Evolutionary conservation across 2,113 vertebrate genomes (phyloP).

Genomic region (Mirounga angustirostris): DNA sequence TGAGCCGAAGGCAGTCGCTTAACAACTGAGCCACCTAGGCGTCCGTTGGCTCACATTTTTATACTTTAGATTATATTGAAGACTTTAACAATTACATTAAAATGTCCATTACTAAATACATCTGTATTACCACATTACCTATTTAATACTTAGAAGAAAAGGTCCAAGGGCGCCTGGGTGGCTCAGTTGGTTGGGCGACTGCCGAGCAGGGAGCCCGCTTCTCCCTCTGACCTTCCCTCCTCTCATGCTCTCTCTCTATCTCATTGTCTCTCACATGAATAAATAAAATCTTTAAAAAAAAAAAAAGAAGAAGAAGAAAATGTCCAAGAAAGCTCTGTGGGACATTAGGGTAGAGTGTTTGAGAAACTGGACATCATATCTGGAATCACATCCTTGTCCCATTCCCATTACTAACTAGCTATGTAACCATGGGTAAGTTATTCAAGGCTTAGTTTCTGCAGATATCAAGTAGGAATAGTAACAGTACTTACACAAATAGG

Average conservation of each 20-base stretch:
- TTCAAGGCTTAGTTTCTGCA: conserved; percentile 17
- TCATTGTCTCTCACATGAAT: too few species aligned
- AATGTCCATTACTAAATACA: not conserved
- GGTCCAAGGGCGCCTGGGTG: too few species aligned
- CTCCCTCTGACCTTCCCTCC: too few species aligned
- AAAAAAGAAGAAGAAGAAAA: not conserved
- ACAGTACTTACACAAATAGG: not conserved
- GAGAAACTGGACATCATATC: not conserved
- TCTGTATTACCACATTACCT: not conserved
- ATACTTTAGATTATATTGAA: not conserved
- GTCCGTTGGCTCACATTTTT: not conserved
- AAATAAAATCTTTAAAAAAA: not conserved
- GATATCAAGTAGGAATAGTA: conserved; percentile 32
- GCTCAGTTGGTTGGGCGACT: too few species aligned
- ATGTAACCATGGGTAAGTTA: not conserved
- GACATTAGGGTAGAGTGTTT: not conserved
- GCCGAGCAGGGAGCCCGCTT: too few species aligned
- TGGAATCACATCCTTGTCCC: not conserved
- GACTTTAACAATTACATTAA: conserved; percentile 22
- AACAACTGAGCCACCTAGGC: too few species aligned
- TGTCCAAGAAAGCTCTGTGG: not conserved
- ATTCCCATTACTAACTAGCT: not conserved
- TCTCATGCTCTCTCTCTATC: too few species aligned
- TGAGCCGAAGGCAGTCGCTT: too few species aligned
- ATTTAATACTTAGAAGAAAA: conserved; percentile 2